Conservation (phyloP, 2,888 invertebrate species). For the Aphidoletes aphidimyza region DNA sequence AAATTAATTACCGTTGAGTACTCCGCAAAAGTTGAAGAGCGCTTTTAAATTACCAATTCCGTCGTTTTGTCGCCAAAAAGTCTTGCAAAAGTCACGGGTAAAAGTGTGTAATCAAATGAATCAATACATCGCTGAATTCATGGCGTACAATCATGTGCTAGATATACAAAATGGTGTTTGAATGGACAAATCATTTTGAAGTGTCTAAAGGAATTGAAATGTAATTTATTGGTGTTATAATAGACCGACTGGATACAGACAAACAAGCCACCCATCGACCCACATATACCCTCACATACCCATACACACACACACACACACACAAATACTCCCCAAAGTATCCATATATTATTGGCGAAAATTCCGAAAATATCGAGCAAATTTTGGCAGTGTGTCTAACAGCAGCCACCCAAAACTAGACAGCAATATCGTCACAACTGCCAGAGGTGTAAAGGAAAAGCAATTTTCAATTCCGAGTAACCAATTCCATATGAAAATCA, state of each 20-base stretch:
- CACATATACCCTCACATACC: too few species aligned
- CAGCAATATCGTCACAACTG: too few species aligned
- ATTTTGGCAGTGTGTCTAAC: too few species aligned
- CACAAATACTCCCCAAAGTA: too few species aligned
- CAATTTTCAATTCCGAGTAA: background rate
- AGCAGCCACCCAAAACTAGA: too few species aligned
- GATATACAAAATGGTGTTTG: too few species aligned
- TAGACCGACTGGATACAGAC: background rate
- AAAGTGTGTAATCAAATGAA: background rate
- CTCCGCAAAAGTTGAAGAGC: background rate
- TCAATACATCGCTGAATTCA: background rate
- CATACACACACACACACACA: too few species aligned
- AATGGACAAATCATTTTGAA: background rate
- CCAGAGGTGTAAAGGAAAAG: too few species aligned
- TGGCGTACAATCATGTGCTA: background rate
- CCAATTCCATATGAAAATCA: background rate
- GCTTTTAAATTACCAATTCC: too few species aligned
- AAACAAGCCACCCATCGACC: too few species aligned
- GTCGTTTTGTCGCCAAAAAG: background rate
- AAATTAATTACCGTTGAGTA: constrained; percentile 18
- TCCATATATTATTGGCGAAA: too few species aligned
- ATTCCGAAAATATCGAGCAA: background rate
- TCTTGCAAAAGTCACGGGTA: background rate
- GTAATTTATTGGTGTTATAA: constrained; percentile 33
- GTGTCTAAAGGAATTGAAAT: constrained; percentile 7